Base-by-base conservation (phyloP, 2,113 vertebrate genomes). In the Phalacrocorax carbo region DNA sequence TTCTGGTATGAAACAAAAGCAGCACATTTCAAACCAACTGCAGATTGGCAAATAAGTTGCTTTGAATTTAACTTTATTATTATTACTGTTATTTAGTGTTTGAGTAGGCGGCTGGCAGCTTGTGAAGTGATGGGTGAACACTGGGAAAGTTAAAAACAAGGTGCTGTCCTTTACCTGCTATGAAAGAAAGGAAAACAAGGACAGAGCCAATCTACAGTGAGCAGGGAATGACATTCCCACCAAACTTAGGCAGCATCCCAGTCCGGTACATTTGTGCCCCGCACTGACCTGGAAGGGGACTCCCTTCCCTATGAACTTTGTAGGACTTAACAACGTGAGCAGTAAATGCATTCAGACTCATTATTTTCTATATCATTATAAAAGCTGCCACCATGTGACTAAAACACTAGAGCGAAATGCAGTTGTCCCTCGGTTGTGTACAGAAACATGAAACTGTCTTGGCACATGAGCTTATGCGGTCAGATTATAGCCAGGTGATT, bases 201-300 rank as follows among this genome's bases (percentile, higher is more conserved):
- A 48, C 36, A 38, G 1, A 61, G 21, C 21, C 61, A 80, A 4
- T 3, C 36, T 49, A 1, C 1, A 5, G 10, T 34, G 34, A 79
- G 52, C 26, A 55, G 48, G 32, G n/a, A 60, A 22, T 2, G 2
- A 34, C 14, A 69, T 23, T 36, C 70, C 30, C 44, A 48, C 44
- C 14, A 20, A 72, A 44, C 3, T 14, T 29, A 23, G 51, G 32
- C 12, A 82, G 30, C 60, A 73, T 5, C 17, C 18, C 38, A 34
- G n/a, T 68, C 34, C 2, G 1, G 10, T 14, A 18, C 1, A 1
- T 86, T 55, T 70, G 15, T 58, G n/a, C 13, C 71, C 46, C 0
- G 0, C 9, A 7, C 20, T 60, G 55, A 44, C n/a, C 51, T 79
- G 72, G 40, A 18, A 75, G 20, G 34, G 18, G 21, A 71, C 52